phyloP scores from a whole-genome alignment of 1,140 invertebrate species.

The Lutraria rhynchaena region DNA sequence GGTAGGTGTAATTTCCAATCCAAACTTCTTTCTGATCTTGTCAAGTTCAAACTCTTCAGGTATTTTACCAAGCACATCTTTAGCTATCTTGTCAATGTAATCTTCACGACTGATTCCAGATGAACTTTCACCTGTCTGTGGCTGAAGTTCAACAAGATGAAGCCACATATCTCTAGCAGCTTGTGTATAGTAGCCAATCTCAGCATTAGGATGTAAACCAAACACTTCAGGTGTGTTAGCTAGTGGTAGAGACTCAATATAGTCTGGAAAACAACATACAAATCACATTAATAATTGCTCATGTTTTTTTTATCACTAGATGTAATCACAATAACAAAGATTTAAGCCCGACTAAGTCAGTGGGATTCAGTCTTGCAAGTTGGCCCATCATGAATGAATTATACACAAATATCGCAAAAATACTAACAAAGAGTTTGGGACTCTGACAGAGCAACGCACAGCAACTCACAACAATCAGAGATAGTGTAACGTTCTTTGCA shows the following conservation, averaged over 20 bases:
- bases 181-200: slow-evolving; percentile 88
- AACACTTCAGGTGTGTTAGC: slow-evolving; percentile 82
- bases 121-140: slow-evolving; percentile 86
- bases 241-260: slow-evolving; percentile 80
- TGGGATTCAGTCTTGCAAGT: too few species aligned
- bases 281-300: too few species aligned
- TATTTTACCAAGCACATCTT: slow-evolving; percentile 87
- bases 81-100: slow-evolving; percentile 90
- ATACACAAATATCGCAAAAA: too few species aligned
- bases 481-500: too few species aligned
- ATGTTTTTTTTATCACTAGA: too few species aligned
- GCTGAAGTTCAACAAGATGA: slow-evolving; percentile 92
- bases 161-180: slow-evolving; percentile 92
- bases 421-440: too few species aligned
- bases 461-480: too few species aligned
- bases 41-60: slow-evolving; percentile 90
- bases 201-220: slow-evolving; percentile 82
- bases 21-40: slow-evolving; percentile 90
- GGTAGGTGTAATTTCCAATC: slow-evolving; percentile 89
- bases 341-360: too few species aligned
- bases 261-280: slow-evolving; percentile 79
- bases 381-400: too few species aligned
- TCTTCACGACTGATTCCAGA: slow-evolving; percentile 83
- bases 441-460: too few species aligned
- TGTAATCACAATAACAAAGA: too few species aligned